A percentile compares a stretch with the other conserved stretches of the same genome.
These are phyloP conservation scores for Pseudolaguvia tuberculata DNA, from an alignment of 2,113 vertebrate genomes.

Conservation along the genomic window DNA sequence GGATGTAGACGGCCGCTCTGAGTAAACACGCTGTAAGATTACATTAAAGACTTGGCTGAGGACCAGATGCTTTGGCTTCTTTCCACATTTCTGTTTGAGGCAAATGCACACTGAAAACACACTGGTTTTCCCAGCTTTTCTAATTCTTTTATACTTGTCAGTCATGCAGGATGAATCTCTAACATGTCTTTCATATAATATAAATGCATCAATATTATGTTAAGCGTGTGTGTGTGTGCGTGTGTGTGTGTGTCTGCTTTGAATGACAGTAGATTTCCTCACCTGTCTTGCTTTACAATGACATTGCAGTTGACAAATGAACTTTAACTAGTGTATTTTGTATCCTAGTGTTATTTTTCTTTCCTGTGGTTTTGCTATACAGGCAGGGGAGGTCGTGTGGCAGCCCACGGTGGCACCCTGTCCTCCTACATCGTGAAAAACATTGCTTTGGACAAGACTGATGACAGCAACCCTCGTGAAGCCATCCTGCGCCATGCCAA, in stretches of 20 bases:
- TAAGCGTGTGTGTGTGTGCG: no score
- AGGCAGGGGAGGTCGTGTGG: conserved; percentile 94
- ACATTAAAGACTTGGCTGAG: conserved; percentile 26
- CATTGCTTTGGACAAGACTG: conserved; percentile 93
- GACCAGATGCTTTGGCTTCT: conserved; percentile 5
- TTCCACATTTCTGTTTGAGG: neutral
- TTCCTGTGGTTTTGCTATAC: conserved; percentile 16
- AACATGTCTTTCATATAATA: neutral
- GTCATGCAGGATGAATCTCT: neutral
- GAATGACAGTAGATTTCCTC: neutral
- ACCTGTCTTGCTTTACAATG: neutral
- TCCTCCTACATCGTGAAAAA: conserved; percentile 98
- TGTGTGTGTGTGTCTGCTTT: conserved; percentile 8
- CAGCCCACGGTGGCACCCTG: conserved; percentile 89
- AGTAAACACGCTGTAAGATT: conserved; percentile 37
- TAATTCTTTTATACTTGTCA: neutral
- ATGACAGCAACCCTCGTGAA: conserved; percentile 93
- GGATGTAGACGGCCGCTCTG: conserved; percentile 5
- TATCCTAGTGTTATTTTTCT: neutral
- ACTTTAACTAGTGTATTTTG: neutral
- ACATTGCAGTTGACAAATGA: neutral
- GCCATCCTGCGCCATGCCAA: conserved; percentile 92
- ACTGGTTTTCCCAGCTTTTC: neutral
- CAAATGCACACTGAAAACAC: neutral
- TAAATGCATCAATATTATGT: conserved; percentile 28